Percentiles rank a stretch among this genome's conserved stretches.
Evolutionary conservation across 2,888 invertebrate species (phyloP).

Genomic region (Temnothorax rugatulus): DNA sequence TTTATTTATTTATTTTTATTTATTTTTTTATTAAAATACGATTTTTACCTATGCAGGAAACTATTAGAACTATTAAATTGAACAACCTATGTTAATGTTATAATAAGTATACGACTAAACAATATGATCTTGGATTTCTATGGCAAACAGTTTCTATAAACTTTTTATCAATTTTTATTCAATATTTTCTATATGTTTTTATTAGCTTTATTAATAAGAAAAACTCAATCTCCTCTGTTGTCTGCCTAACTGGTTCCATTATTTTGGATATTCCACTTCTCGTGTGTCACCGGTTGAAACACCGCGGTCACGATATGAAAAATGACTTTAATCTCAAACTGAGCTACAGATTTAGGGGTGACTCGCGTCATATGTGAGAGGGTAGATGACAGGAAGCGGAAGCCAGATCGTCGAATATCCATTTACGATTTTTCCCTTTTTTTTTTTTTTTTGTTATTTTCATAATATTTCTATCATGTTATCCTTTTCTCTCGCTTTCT

Average conservation of each 20-base stretch:
- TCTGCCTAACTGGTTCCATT: neutral
- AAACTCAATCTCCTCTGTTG: neutral
- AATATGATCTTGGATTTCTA: neutral
- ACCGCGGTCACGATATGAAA: constrained; percentile 69
- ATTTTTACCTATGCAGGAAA: neutral
- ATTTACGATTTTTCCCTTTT: constrained; percentile 49
- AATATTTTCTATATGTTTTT: neutral
- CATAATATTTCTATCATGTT: constrained; percentile 20
- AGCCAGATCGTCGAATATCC: constrained; percentile 42
- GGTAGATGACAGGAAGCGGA: constrained; percentile 51
- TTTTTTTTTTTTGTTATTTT: neutral
- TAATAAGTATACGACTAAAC: neutral
- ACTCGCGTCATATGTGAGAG: constrained; percentile 65
- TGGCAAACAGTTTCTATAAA: neutral
- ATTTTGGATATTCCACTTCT: constrained; percentile 59
- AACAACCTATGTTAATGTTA: neutral
- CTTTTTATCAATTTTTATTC: neutral
- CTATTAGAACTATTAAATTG: neutral
- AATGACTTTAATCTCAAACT: constrained; percentile 75
- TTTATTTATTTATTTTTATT: neutral
- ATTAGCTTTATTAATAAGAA: neutral
- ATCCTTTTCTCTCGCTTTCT: neutral
- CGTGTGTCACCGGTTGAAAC: constrained; percentile 67
- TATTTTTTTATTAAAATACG: neutral
- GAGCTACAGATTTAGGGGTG: constrained; percentile 66